Evolutionary conservation across 1,140 invertebrate genomes (phyloP).

Genomic region (Chionoecetes opilio): DNA sequence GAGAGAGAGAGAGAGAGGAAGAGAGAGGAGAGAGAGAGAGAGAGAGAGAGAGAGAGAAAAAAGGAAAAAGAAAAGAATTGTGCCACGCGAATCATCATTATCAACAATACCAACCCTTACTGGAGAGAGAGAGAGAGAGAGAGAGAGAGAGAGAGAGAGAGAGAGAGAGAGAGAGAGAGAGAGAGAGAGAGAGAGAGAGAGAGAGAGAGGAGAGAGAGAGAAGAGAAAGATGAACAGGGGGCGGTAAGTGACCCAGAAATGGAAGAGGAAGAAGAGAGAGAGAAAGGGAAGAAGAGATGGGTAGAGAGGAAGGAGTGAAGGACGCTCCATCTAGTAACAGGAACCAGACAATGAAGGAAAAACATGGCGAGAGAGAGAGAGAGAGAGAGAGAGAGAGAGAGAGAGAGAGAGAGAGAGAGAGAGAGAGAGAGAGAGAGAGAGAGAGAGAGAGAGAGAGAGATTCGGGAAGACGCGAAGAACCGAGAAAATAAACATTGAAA

Average conservation of each 20-base stretch:
- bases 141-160: conserved; percentile 21
- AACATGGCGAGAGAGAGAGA: too few relatives aligned
- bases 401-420: neutral
- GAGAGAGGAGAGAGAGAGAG: neutral
- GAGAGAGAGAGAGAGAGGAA: neutral
- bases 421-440: neutral
- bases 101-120: too few relatives aligned
- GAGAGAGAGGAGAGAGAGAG: neutral
- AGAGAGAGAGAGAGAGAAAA: conserved; percentile 1
- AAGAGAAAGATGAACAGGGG: neutral
- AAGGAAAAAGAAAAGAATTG: neutral
- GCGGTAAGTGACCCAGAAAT: neutral
- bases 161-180: neutral
- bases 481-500: neutral
- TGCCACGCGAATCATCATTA: too few relatives aligned
- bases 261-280: neutral
- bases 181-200: neutral
- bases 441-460: neutral
- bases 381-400: neutral
- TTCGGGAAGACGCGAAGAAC: neutral
- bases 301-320: neutral
- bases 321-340: neutral
- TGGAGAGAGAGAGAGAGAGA: neutral
- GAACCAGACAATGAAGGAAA: neutral
- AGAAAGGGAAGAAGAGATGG: neutral